Conservation (phyloP, 2,888 invertebrate genomes). For the Agrochola lychnidis region DNA sequence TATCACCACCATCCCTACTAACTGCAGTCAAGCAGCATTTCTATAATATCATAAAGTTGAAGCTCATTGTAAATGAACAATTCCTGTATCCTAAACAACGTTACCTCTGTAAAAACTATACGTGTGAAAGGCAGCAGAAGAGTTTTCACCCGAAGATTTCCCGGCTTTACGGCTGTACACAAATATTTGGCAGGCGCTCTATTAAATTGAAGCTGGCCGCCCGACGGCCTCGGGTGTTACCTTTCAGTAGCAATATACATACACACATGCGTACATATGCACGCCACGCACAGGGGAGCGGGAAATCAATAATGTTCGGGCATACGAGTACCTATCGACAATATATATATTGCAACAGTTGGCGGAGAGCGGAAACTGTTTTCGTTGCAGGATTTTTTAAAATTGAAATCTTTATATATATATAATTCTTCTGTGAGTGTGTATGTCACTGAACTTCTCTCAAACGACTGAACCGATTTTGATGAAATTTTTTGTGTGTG, state of each 20-base stretch:
- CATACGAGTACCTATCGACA: too few relatives aligned
- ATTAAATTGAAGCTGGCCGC: slow-evolving; percentile 30
- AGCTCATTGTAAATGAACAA: neutral
- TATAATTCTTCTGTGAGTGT: too few relatives aligned
- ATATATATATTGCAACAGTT: too few relatives aligned
- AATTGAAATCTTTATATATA: too few relatives aligned
- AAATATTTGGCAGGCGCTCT: slow-evolving; percentile 45
- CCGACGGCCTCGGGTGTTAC: slow-evolving; percentile 26
- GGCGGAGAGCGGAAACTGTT: too few relatives aligned
- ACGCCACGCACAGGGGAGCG: neutral
- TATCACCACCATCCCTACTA: neutral
- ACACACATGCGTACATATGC: neutral
- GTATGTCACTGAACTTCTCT: too few relatives aligned
- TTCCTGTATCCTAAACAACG: neutral
- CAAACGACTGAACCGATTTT: too few relatives aligned
- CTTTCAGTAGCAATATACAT: slow-evolving; percentile 22
- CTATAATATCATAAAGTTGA: neutral
- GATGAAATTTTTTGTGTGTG: too few relatives aligned
- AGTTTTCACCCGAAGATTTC: neutral
- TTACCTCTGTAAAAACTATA: neutral
- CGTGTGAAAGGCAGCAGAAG: neutral
- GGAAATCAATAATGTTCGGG: slow-evolving; percentile 31
- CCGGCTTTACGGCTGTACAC: neutral
- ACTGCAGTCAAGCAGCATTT: neutral
- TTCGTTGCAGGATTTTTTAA: too few relatives aligned